Evolutionary conservation across 1,140 invertebrate species (phyloP).

Genomic region (Musca domestica): DNA sequence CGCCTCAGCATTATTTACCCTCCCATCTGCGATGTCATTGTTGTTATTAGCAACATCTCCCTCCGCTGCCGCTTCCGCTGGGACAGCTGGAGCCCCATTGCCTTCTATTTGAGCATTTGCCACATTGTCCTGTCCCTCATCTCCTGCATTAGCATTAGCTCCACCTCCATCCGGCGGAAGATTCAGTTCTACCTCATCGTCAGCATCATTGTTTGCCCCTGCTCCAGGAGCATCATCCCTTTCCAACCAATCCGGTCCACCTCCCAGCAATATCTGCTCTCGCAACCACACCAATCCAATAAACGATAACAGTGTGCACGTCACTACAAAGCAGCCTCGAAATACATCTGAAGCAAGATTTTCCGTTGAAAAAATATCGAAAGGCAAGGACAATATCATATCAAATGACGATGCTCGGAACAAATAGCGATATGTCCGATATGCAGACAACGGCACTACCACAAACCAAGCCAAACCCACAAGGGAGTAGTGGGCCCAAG

Average conservation of each 20-base stretch:
- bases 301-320: conserved; percentile 94
- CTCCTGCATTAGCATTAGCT: conserved; percentile 2
- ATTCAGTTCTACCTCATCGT: conserved; percentile 55
- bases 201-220: conserved; percentile 28
- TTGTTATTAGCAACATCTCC: conserved; percentile 41
- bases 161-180: conserved; percentile 27
- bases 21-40: conserved; percentile 31
- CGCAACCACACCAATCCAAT: conserved; percentile 95
- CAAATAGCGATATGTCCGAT: conserved; percentile 88
- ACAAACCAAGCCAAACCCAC: conserved; percentile 96
- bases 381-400: conserved; percentile 78
- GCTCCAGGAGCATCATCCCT: conserved; percentile 58
- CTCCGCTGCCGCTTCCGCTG: background rate
- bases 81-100: conserved; percentile 16
- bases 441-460: conserved; percentile 95
- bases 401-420: conserved; percentile 89
- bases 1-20: conserved; percentile 36
- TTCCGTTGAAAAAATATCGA: conserved; percentile 90
- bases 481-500: conserved; percentile 95
- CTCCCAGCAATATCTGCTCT: conserved; percentile 97
- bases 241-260: conserved; percentile 93
- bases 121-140: conserved; percentile 42
- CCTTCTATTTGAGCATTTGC: conserved; percentile 43
- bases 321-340: conserved; percentile 95
- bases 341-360: conserved; percentile 91